phyloP scores from a whole-genome alignment of 2,888 invertebrate species.

The Machimus atricapillus region DNA sequence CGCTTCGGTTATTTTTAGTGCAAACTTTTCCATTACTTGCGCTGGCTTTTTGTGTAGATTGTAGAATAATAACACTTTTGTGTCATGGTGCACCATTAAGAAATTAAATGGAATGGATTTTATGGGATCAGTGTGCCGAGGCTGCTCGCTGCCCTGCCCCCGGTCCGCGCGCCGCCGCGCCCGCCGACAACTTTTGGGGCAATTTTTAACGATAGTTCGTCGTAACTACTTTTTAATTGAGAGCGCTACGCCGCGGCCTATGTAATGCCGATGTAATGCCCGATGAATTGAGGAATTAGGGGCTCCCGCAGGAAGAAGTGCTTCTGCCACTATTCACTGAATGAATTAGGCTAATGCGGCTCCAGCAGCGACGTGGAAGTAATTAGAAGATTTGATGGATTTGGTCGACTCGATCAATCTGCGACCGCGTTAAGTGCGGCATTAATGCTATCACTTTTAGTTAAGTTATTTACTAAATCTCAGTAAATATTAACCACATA shows the following conservation, averaged over 20 bases:
- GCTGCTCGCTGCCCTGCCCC: not conserved
- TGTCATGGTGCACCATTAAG: conserved; percentile 28
- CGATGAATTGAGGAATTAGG: not conserved
- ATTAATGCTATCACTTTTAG: not conserved
- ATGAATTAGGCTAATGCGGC: not conserved
- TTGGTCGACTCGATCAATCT: not conserved
- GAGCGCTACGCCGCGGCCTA: not conserved
- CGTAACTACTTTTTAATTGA: conserved; percentile 2
- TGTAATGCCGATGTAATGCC: not conserved
- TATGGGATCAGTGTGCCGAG: not conserved
- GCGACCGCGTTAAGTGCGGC: not conserved
- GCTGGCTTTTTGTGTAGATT: not conserved
- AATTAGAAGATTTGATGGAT: not conserved
- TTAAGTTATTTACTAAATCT: not conserved
- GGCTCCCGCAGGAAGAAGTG: not conserved
- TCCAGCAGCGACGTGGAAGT: not conserved
- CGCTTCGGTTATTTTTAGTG: not conserved
- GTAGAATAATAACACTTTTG: conserved; percentile 2
- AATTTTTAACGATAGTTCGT: not conserved
- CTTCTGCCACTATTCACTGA: not conserved
- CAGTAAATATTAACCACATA: too few species aligned
- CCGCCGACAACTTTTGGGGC: not conserved
- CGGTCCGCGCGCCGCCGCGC: not conserved
- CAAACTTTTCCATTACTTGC: not conserved
- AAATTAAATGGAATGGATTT: conserved; percentile 27